Evolutionary conservation across 2,888 invertebrate species (phyloP), one percentile per base, ranked within the genome.

Genomic region (Mythimna ferrago): DNA sequence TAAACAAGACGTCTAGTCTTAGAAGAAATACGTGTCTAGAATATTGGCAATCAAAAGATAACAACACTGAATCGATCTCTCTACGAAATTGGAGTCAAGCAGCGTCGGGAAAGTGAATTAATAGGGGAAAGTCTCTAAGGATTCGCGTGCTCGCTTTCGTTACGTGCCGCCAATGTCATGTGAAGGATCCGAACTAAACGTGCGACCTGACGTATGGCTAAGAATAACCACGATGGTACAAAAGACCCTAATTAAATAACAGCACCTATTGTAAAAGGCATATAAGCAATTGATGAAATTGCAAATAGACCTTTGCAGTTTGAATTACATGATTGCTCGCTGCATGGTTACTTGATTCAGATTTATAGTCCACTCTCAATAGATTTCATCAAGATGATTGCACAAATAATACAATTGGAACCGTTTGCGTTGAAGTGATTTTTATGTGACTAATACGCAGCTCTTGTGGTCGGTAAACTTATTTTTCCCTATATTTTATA

Each of bases 101-200:
- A 87, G 86, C 86, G 89, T 88, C 86, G 86, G 88, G 94, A 95
- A 94, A 95, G 95, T 94, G 94, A 95, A 94, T 95, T 94, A 93
- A 94, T 93, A 90, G 91, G 94, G 92, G 95, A 95, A 95, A 95
- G 95, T 94, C 89, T 93, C 91, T 73, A 93, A 94, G 95, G 95
- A 95, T 92, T 94, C 90, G 90, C 91, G 88, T 92, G 90, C 80
- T 89, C 88, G 86, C 89, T 91, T 92, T 90, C 90, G 89, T 93
- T 92, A 91, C 90, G 91, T 91, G 91, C 87, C 71, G 82, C 83
- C 86, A 88, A 89, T 91, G 80, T 89, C 81, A 86, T 83, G 88
- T 81, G 69, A 79, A 86, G 81, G 74, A 84, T 79, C 79, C 76
- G 73, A 84, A 84, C 72, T 81, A 75, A 69, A 66, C 66, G 26